A percentile compares a stretch with the other conserved stretches of the same genome.
These are phyloP conservation scores for Campoplex nolae DNA, from an alignment of 2,888 invertebrate species.

Conservation along the genomic window DNA sequence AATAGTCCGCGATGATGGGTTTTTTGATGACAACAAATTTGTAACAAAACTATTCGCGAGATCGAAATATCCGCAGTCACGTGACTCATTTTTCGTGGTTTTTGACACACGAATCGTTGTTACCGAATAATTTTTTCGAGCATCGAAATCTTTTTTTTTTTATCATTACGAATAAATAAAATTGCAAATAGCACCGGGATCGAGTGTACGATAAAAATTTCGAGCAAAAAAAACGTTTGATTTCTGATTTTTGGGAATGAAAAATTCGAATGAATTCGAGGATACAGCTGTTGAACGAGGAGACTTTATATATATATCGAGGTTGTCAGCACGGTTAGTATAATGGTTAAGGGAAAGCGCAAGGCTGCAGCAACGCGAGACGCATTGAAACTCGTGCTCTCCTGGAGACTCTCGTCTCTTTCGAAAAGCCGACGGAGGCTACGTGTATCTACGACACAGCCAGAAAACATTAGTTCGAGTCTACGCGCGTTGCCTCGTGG, in stretches of 20 bases:
- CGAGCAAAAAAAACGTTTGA: not conserved
- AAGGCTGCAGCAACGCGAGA: slow-evolving; percentile 67
- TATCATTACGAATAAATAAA: not conserved
- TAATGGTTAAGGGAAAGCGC: slow-evolving; percentile 77
- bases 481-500: not conserved
- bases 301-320: slow-evolving; percentile 48
- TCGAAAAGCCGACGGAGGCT: slow-evolving; percentile 36
- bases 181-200: not conserved
- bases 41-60: no score
- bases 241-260: not conserved
- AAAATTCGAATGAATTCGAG: not conserved
- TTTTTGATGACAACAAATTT: not conserved
- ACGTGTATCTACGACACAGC: slow-evolving; percentile 59
- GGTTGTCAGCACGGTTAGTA: slow-evolving; percentile 77
- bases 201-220: not conserved
- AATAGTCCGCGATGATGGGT: not conserved
- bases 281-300: not conserved
- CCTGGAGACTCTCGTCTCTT: slow-evolving; percentile 26
- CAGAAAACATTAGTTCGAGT: slow-evolving; percentile 66
- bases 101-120: no score
- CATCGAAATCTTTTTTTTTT: no score
- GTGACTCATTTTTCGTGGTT: no score
- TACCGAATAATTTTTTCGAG: no score
- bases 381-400: slow-evolving; percentile 34
- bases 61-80: no score